Evolutionary conservation across 2,797 vertebrate genomes (phyloP).

Genomic region (Aulostomus chinensis): DNA sequence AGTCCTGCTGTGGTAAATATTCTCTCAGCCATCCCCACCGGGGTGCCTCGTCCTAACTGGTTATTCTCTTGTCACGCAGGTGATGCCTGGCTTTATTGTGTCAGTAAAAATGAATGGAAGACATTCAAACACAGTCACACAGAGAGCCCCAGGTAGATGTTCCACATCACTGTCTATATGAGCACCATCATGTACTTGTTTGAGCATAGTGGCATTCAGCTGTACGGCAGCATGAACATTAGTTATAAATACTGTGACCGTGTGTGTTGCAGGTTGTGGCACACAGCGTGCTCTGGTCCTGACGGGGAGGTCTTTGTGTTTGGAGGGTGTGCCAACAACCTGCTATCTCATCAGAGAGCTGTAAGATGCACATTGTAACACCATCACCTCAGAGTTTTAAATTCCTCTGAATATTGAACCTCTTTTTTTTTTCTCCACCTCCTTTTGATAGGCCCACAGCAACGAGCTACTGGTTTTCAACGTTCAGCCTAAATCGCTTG

Average conservation of each 20-base stretch:
- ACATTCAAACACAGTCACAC: slow-evolving; percentile 87
- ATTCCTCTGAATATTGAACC: background rate
- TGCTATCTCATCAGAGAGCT: slow-evolving; percentile 90
- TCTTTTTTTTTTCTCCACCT: too few species aligned
- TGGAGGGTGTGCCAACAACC: slow-evolving; percentile 95
- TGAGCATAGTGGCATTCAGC: too few species aligned
- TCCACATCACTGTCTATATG: background rate
- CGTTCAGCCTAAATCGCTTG: slow-evolving; percentile 92
- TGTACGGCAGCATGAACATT: too few species aligned
- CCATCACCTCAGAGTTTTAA: background rate
- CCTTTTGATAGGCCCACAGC: slow-evolving; percentile 87
- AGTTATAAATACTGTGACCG: too few species aligned
- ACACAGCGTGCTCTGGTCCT: slow-evolving; percentile 90
- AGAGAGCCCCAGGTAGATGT: slow-evolving; percentile 73
- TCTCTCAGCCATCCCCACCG: background rate
- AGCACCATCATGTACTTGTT: too few species aligned
- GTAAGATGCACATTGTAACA: slow-evolving; percentile 76
- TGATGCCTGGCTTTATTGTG: slow-evolving; percentile 94
- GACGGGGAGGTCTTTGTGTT: slow-evolving; percentile 98
- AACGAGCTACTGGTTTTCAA: slow-evolving; percentile 92
- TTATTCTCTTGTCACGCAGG: slow-evolving; percentile 70
- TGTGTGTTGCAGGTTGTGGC: slow-evolving; percentile 86
- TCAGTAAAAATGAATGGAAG: slow-evolving; percentile 92
- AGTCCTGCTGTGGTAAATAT: slow-evolving; percentile 57
- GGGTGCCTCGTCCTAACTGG: background rate